These are phyloP conservation scores for Bruchidius siliquastri DNA, from an alignment of 2,888 invertebrate species.

Conservation along the genomic window DNA sequence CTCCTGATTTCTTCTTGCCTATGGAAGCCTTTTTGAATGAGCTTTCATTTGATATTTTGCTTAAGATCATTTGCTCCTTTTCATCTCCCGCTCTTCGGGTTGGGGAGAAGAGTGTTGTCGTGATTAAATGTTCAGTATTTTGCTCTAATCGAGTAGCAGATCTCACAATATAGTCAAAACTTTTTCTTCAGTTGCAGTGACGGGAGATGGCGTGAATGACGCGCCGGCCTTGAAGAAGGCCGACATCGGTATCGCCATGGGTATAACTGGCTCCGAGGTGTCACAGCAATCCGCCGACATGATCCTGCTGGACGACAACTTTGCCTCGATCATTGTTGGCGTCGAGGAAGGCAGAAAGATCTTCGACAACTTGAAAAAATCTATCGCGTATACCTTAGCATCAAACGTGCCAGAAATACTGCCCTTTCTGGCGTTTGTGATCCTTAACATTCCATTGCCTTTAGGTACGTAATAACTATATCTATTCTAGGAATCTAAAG, in stretches of 20 bases:
- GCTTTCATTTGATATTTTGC: too few relatives aligned
- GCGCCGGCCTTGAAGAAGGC: conserved; percentile 80
- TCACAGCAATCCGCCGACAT: conserved; percentile 88
- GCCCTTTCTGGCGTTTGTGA: conserved; percentile 72
- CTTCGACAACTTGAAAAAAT: conserved; percentile 82
- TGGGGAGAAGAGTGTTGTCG: too few relatives aligned
- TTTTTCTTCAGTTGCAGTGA: conserved; percentile 66
- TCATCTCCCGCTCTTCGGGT: too few relatives aligned
- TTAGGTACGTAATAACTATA: conserved; percentile 45
- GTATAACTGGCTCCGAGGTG: conserved; percentile 71
- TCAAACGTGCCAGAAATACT: conserved; percentile 80
- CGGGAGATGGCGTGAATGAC: conserved; percentile 86
- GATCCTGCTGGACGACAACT: conserved; percentile 83
- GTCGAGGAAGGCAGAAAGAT: conserved; percentile 81
- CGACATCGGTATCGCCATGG: conserved; percentile 78
- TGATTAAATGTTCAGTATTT: too few relatives aligned
- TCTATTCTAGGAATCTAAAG: not conserved
- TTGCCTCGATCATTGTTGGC: conserved; percentile 80
- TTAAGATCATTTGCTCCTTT: too few relatives aligned
- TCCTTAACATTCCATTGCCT: conserved; percentile 71
- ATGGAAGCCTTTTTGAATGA: too few relatives aligned
- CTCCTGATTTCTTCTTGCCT: too few relatives aligned
- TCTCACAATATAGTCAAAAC: too few relatives aligned
- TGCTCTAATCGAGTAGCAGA: too few relatives aligned
- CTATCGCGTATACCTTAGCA: conserved; percentile 76